These are phyloP conservation scores for Anguilla japonica DNA, from an alignment of 2,113 vertebrate genomes.

Conservation along the genomic window DNA sequence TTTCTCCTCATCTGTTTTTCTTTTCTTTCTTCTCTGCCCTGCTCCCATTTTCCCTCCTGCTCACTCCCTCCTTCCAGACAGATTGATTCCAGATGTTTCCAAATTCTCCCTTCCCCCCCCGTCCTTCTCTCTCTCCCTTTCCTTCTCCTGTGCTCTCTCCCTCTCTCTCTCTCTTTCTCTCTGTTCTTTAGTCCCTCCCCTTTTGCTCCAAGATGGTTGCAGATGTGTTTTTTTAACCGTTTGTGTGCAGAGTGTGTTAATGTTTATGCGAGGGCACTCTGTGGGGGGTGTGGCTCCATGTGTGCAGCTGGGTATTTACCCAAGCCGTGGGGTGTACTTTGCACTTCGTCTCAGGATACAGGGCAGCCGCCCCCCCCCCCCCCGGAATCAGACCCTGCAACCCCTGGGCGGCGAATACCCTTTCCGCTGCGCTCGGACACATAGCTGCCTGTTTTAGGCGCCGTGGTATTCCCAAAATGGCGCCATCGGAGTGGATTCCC, in stretches of 20 bases:
- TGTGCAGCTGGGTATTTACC: neutral
- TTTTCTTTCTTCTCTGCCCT: slow-evolving; percentile 44
- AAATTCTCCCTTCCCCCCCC: slow-evolving; percentile 45
- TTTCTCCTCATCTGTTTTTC: slow-evolving; percentile 25
- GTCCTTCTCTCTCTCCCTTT: slow-evolving; percentile 23
- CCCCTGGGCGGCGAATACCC: neutral
- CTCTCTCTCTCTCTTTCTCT: neutral
- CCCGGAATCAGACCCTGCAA: neutral
- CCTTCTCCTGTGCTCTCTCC: no score
- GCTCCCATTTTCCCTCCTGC: slow-evolving; percentile 27
- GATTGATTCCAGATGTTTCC: slow-evolving; percentile 76
- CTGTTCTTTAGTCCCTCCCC: slow-evolving; percentile 42
- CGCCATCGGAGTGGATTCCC: no score
- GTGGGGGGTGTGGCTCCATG: no score
- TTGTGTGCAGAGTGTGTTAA: no score
- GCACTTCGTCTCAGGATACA: neutral
- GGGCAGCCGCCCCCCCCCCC: neutral
- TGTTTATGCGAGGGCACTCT: no score
- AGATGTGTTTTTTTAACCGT: no score
- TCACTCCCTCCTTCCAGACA: slow-evolving; percentile 46
- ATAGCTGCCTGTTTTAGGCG: neutral
- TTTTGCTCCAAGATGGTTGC: no score
- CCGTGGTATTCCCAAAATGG: no score
- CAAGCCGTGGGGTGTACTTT: neutral
- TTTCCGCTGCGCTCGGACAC: neutral